Evolutionary conservation across 2,888 invertebrate genomes (phyloP).

Genomic region (Prosopocoilus inquinatus): DNA sequence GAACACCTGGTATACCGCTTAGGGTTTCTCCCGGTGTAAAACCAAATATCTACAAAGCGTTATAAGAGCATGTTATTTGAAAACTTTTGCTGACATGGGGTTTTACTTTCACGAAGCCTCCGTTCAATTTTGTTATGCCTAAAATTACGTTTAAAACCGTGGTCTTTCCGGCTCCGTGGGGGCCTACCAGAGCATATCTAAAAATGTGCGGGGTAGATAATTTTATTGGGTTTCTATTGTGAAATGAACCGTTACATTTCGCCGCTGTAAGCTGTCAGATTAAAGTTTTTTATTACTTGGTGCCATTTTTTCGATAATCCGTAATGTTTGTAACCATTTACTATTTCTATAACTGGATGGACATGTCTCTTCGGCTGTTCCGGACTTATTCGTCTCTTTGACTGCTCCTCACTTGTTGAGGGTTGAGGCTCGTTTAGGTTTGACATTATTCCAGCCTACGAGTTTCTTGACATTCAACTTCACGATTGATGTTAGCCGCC

Average conservation of each 20-base stretch:
- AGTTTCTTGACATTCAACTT: too few species aligned
- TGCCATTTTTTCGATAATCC: slow-evolving; percentile 21
- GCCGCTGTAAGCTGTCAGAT: slow-evolving; percentile 22
- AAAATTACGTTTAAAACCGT: slow-evolving; percentile 26
- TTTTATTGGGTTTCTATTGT: not conserved
- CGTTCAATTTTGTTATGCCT: slow-evolving; percentile 20
- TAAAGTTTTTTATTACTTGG: slow-evolving; percentile 20
- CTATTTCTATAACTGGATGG: slow-evolving; percentile 24
- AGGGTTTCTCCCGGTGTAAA: slow-evolving; percentile 18
- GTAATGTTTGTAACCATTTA: slow-evolving; percentile 21
- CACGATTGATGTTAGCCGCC: too few species aligned
- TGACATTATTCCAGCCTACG: not conserved
- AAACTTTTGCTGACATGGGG: too few species aligned
- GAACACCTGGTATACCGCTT: slow-evolving; percentile 22
- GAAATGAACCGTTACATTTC: slow-evolving; percentile 19
- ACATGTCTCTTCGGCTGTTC: slow-evolving; percentile 6
- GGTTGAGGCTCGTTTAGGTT: not conserved
- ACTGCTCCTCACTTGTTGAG: not conserved
- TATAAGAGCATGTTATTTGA: not conserved
- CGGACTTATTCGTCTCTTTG: slow-evolving; percentile 7
- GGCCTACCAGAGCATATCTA: slow-evolving; percentile 26
- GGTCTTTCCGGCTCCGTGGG: slow-evolving; percentile 26
- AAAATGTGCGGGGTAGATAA: not conserved
- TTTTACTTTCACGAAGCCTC: slow-evolving; percentile 24
- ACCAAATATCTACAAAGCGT: slow-evolving; percentile 21